Percentiles rank a stretch among this genome's conserved stretches.
Evolutionary conservation across 2,888 invertebrate species (phyloP).

Genomic region (Schizaphis graminum): DNA sequence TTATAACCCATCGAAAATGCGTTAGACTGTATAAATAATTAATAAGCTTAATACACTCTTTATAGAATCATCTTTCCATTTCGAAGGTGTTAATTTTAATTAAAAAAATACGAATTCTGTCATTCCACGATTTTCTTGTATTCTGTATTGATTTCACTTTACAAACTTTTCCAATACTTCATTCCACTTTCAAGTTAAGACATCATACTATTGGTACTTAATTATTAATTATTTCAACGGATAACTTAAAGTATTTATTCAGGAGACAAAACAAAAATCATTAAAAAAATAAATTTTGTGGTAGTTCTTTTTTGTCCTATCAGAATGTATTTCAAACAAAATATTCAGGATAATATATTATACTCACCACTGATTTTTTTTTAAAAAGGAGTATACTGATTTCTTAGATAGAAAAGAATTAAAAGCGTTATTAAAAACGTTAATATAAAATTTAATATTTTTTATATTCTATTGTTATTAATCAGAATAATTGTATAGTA

Average conservation of each 20-base stretch:
- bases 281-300: neutral
- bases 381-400: neutral
- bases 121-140: neutral
- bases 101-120: neutral
- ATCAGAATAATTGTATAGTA: neutral
- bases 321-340: neutral
- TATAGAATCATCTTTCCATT: neutral
- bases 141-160: neutral
- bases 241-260: neutral
- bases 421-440: too few species aligned
- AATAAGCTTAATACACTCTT: neutral
- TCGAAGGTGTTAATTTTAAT: neutral
- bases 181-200: neutral
- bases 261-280: neutral
- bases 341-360: neutral
- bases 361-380: neutral
- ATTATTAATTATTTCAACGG: neutral
- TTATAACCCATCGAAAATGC: neutral
- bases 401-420: neutral
- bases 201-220: neutral
- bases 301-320: neutral
- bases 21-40: neutral
- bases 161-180: neutral
- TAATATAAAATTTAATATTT: too few species aligned
- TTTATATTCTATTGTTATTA: neutral